Evolutionary conservation across 2,797 vertebrate species (phyloP).

Genomic region (Pteropus rufus): DNA sequence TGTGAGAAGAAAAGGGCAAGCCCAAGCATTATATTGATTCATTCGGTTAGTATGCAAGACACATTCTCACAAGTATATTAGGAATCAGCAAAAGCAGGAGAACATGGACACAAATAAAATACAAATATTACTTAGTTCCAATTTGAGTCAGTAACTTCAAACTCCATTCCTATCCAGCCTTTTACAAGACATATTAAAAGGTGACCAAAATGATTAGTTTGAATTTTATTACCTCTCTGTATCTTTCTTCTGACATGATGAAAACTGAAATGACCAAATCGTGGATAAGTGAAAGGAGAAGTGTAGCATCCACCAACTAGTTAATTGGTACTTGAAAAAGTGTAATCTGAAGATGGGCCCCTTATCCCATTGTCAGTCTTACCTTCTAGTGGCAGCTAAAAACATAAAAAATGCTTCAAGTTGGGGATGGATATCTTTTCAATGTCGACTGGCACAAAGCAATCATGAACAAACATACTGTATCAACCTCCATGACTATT

Average conservation of each 20-base stretch:
- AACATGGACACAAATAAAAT: not conserved
- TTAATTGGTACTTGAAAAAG: not conserved
- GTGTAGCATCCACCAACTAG: not conserved
- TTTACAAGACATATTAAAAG: constrained; percentile 15
- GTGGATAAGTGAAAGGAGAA: not conserved
- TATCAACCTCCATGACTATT: not conserved
- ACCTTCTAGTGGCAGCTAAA: not conserved
- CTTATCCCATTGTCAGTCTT: not conserved
- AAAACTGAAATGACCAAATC: constrained; percentile 1
- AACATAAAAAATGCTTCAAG: not conserved
- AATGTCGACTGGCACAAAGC: not conserved
- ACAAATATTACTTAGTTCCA: not conserved
- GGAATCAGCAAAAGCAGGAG: not conserved
- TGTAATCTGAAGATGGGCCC: not conserved
- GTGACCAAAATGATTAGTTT: not conserved
- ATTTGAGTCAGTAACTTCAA: constrained; percentile 16
- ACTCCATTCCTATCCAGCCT: not conserved
- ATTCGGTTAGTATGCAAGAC: not conserved
- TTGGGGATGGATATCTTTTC: not conserved
- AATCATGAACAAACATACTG: not conserved
- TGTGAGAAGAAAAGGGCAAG: not conserved
- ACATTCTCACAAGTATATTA: not conserved
- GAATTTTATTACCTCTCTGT: constrained; percentile 6
- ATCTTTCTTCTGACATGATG: not conserved
- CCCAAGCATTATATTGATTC: not conserved